Base-by-base conservation (phyloP, 1,140 invertebrate genomes). In the Trichogramma pretiosum region DNA sequence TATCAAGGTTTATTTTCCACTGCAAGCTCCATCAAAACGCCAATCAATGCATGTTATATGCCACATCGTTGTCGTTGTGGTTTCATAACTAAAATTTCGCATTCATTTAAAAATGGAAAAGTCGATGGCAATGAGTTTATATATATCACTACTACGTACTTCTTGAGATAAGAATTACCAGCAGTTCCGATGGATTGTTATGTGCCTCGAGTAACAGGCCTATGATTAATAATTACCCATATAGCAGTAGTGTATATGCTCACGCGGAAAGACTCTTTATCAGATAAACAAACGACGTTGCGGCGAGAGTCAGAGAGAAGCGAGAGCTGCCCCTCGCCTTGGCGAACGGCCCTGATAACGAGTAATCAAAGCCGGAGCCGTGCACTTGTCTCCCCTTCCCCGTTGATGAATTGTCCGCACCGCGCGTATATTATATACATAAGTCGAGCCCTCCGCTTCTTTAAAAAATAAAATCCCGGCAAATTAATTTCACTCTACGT, bases 211-310 rank as follows among this genome's bases (percentile, higher is more conserved):
- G 60, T 61, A n/a, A n/a, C n/a, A n/a, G 57, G 58, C 64, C 65
- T 69, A 69, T 71, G 67, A 71, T 71, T 69, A 71, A 68, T 71
- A 71, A 71, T 71, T 69, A 69, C 64, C 65, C 61, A n/a, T n/a
- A n/a, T n/a, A n/a, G n/a, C n/a, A n/a, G n/a, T n/a, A n/a, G 63
- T 55, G 54, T 53, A 19, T 10, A 21, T 22, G 34, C 43, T 18
- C 16, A 28, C 42, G 14, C 19, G 41, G 19, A 10, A 16, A 22
- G 50, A 46, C 56, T 51, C 61, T 61, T 68, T 67, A 68, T 69
- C 67, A 65, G 64, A 65, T 67, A 55, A n/a, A 56, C 60, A 63
- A 61, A 63, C 64, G 61, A 64, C 59, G 64, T 54, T 62, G 56
- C n/a, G n/a, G n/a, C n/a, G n/a, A n/a, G n/a, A n/a, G n/a, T n/a